Percentiles rank a stretch among this genome's conserved stretches.
Conservation (phyloP, 2,888 invertebrate species). For the Tyria jacobaeae region DNA sequence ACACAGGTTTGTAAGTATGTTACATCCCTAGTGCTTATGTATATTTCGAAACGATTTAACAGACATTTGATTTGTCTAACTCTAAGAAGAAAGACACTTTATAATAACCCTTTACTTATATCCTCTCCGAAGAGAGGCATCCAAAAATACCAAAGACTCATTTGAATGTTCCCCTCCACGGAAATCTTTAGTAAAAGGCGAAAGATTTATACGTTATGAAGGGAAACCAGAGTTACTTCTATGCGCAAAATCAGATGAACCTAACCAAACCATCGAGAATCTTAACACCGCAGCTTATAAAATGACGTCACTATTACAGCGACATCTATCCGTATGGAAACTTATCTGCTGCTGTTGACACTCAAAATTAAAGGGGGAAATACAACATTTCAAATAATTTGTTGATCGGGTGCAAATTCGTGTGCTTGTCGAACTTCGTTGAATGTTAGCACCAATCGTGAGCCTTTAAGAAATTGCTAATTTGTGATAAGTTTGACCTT, state of each 20-base stretch:
- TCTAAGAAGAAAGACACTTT: too few relatives aligned
- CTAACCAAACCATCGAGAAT: background rate
- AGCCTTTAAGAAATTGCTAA: too few relatives aligned
- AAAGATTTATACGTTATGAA: conserved; percentile 91
- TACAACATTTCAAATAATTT: background rate
- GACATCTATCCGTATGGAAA: conserved; percentile 1
- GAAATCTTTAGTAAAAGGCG: conserved; percentile 94
- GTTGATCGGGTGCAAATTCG: too few relatives aligned
- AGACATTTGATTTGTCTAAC: too few relatives aligned
- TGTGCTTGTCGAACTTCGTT: too few relatives aligned
- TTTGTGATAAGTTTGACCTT: too few relatives aligned
- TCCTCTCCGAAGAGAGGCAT: conserved; percentile 5
- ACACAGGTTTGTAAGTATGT: too few relatives aligned
- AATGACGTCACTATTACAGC: conserved; percentile 1
- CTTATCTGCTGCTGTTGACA: background rate
- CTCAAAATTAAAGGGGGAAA: background rate
- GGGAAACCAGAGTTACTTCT: conserved; percentile 86
- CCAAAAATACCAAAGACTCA: conserved; percentile 85
- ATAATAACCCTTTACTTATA: too few relatives aligned
- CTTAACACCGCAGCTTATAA: background rate
- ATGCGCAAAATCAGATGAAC: background rate
- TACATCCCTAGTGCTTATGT: too few relatives aligned
- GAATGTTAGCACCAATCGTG: too few relatives aligned
- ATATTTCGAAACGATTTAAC: too few relatives aligned
- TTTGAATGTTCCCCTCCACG: conserved; percentile 91